A percentile compares a stretch with the other conserved stretches of the same genome.
Conservation (phyloP, 2,113 vertebrate species). For the Pelodiscus sinensis region DNA sequence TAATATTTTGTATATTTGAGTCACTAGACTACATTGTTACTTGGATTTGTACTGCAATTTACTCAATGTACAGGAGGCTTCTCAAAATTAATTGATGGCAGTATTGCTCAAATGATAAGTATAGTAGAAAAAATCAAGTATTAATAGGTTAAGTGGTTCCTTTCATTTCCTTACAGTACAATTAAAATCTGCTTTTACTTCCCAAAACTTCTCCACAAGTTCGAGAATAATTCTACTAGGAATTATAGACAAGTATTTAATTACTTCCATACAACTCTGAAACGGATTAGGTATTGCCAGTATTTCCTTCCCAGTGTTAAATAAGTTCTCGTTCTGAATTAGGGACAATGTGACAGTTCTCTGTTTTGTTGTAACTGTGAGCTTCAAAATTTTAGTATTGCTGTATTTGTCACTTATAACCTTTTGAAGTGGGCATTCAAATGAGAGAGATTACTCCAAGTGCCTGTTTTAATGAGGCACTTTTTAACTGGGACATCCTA, state of each 20-base stretch:
- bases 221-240: not conserved
- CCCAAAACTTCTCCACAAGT: not conserved
- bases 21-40: not conserved
- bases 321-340: accelerated
- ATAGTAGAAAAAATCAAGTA: not conserved
- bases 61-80: not conserved
- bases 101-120: not conserved
- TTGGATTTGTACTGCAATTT: not conserved
- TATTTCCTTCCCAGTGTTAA: not conserved
- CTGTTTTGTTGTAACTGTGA: not conserved
- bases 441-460: not conserved
- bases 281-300: not conserved
- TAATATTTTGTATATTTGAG: not conserved
- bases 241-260: not conserved
- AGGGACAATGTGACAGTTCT: not conserved
- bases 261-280: not conserved
- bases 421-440: not conserved
- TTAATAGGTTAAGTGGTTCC: not conserved
- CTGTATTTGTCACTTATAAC: not conserved
- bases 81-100: not conserved
- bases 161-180: not conserved
- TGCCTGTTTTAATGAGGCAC: not conserved
- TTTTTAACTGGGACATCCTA: not conserved
- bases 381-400: not conserved
- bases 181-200: not conserved